Evolutionary conservation across 2,113 vertebrate species (phyloP), one percentile per base, ranked within the genome.

Genomic region (Natator depressus): DNA sequence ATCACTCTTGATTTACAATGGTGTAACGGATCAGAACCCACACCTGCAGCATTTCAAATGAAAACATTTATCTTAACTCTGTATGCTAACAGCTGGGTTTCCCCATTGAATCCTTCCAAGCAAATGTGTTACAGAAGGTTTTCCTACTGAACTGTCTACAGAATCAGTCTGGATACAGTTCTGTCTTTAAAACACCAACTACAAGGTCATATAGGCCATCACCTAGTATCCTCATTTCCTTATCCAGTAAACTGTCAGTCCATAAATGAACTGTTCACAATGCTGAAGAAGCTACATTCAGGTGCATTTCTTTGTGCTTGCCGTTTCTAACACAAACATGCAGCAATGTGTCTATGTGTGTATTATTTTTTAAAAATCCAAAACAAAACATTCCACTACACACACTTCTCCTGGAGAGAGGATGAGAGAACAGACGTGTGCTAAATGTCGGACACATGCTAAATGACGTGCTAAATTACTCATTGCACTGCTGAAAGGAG

Each of bases 271-370:
- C 88, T 5, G 12, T n/a, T 89, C 5, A 38, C 49, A 47, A 5
- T 16, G 25, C 20, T 4, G 46, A 87, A 80, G 51, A 95, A 93
- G 24, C 14, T 82, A n/a, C 84, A 84, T 95, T 86, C 62, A 35
- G 31, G 31, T 35, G 14, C 31, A 35, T 65, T 35, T 6, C 29
- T 35, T 57, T 57, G 55, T 11, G 55, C 25, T 27, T 57, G 24
- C 55, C 25, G 9, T 65, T 65, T 65, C 31, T 65, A 65, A 65
- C 29, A 65, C 14, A 65, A 65, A 35, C 6, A 35, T 29, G 10
- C 14, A 65, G 59, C 59, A 31, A 65, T 65, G 62, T 35, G 62
- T 65, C 62, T 31, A 2, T 65, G 29, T 35, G 14, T 65, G 31
- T 65, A 31, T 65, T 14, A 14, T 62, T 62, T 65, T 17, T 17